Evolutionary conservation across 2,113 vertebrate species (phyloP).

Genomic region (Etheostoma cragini): DNA sequence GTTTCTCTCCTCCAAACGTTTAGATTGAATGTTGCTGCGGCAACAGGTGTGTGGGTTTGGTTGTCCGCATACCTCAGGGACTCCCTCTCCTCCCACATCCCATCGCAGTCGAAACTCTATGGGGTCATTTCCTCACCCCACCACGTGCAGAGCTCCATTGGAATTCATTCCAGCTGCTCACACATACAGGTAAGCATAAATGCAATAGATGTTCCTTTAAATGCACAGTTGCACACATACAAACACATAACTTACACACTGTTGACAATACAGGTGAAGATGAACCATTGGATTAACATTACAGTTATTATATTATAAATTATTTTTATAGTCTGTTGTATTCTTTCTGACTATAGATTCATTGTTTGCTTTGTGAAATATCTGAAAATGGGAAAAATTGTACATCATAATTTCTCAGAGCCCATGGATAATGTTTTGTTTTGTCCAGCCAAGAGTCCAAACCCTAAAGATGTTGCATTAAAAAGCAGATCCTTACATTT

Average conservation of each 20-base stretch:
- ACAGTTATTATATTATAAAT: too few species aligned
- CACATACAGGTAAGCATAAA: constrained; percentile 4
- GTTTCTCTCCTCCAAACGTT: constrained; percentile 24
- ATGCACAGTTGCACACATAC: neutral
- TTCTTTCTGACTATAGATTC: neutral
- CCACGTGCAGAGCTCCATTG: neutral
- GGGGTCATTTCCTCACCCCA: constrained; percentile 15
- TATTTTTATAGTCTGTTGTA: neutral
- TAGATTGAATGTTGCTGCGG: constrained; percentile 37
- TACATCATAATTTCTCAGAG: neutral
- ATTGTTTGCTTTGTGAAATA: neutral
- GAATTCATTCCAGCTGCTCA: neutral
- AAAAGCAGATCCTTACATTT: neutral
- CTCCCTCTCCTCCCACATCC: constrained; percentile 37
- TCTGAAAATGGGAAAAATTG: neutral
- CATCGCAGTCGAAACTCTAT: constrained; percentile 29
- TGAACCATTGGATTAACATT: neutral
- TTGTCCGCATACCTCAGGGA: constrained; percentile 52
- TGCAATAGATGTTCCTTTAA: neutral
- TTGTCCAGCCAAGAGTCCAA: neutral
- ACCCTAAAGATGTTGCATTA: neutral
- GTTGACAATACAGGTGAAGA: neutral
- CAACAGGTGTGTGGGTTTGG: constrained; percentile 27
- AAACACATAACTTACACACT: neutral
- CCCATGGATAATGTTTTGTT: neutral